Conservation (phyloP, 2,113 vertebrate genomes). For the Microtus pennsylvanicus region DNA sequence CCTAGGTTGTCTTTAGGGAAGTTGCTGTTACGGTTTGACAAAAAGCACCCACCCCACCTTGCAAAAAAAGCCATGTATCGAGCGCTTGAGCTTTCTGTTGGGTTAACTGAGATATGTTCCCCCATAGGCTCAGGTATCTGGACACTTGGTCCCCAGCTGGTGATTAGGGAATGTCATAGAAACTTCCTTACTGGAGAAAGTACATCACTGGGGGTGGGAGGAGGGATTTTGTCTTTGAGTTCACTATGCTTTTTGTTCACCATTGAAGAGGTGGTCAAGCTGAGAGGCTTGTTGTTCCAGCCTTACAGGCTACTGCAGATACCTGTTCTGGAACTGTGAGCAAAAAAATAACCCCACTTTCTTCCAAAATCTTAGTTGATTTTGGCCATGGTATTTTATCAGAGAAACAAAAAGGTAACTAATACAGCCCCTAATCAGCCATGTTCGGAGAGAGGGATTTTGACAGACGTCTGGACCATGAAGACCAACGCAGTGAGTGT, state of each 20-base stretch:
- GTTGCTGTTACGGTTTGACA: not conserved
- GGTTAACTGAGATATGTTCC: not conserved
- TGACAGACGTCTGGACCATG: not conserved
- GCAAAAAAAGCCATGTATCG: not conserved
- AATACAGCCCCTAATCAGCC: too few relatives aligned
- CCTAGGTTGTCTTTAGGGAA: not conserved
- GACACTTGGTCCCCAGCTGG: not conserved
- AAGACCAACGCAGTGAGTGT: not conserved
- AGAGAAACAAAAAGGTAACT: not conserved
- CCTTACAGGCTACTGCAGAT: not conserved
- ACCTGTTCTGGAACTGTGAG: not conserved
- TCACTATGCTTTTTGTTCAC: not conserved
- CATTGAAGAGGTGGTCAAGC: not conserved
- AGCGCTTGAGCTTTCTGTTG: not conserved
- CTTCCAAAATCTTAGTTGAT: not conserved
- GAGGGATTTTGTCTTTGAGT: not conserved
- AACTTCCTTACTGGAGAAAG: not conserved
- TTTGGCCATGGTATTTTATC: not conserved
- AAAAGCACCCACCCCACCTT: not conserved
- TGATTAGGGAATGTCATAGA: not conserved
- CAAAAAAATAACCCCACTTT: not conserved
- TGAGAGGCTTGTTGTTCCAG: not conserved
- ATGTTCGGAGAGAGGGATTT: not conserved
- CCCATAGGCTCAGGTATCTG: not conserved
- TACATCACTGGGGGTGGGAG: not conserved